These are phyloP conservation scores for Petaurus breviceps DNA, from an alignment of 2,113 vertebrate genomes.

Conservation along the genomic window DNA sequence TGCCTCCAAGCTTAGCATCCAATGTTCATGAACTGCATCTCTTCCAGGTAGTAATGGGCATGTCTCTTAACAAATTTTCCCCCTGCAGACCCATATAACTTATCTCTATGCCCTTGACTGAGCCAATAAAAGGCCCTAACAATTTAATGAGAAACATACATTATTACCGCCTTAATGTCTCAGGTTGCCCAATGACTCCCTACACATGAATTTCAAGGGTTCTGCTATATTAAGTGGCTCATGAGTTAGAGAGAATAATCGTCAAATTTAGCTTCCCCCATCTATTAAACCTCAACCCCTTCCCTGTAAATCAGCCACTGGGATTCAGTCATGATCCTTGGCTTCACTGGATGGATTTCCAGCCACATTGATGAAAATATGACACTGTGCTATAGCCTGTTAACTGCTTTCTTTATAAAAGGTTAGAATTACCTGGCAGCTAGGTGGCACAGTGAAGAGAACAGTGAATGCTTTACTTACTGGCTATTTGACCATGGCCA, in stretches of 20 bases:
- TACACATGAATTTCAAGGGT: background rate
- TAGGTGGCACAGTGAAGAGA: background rate
- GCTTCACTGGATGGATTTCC: background rate
- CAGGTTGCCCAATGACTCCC: background rate
- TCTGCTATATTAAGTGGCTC: background rate
- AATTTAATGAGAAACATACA: background rate
- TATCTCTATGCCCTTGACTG: background rate
- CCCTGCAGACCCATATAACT: background rate
- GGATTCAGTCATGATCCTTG: background rate
- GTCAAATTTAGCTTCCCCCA: background rate
- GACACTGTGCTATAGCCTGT: background rate
- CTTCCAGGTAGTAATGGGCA: background rate
- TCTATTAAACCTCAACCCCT: background rate
- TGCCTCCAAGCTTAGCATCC: background rate
- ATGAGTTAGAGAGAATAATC: background rate
- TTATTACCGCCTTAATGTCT: background rate
- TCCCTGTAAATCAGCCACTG: background rate
- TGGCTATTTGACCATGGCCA: background rate
- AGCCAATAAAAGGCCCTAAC: background rate
- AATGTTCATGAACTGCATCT: background rate
- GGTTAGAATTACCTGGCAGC: background rate
- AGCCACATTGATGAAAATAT: background rate
- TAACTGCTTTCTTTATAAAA: background rate
- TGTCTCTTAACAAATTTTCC: background rate
- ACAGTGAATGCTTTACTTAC: background rate